These are phyloP conservation scores for Stenotaenia linearis DNA, from an alignment of 2,888 invertebrate genomes.

Conservation along the genomic window DNA sequence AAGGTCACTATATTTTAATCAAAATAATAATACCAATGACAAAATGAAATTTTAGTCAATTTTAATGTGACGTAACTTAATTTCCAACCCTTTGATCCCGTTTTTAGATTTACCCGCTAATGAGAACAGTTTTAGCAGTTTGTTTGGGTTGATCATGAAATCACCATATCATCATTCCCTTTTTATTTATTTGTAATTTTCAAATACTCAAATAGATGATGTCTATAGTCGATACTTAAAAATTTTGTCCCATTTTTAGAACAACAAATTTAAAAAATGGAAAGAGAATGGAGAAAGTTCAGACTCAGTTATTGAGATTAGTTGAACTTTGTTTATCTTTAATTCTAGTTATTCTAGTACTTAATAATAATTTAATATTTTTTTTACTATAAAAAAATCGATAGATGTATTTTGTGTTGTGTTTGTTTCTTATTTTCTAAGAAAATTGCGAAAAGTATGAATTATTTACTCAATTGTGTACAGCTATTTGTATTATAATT, in stretches of 20 bases:
- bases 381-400: neutral
- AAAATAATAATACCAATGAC: neutral
- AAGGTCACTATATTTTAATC: conserved; percentile 8
- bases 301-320: neutral
- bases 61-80: neutral
- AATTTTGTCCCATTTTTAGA: neutral
- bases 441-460: no score
- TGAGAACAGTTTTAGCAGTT: neutral
- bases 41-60: neutral
- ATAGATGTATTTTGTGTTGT: neutral
- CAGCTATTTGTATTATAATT: conserved; percentile 1
- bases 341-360: neutral
- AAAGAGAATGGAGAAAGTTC: neutral
- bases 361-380: neutral
- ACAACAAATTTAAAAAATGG: neutral
- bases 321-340: neutral
- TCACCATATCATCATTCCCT: conserved; percentile 12
- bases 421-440: no score
- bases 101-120: neutral
- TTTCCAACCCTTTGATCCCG: neutral
- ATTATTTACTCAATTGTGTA: no score
- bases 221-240: neutral
- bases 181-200: neutral
- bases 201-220: neutral
- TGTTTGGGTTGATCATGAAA: neutral